Evolutionary conservation across 2,113 vertebrate genomes (phyloP).

Genomic region (Phylloscopus whistleri): DNA sequence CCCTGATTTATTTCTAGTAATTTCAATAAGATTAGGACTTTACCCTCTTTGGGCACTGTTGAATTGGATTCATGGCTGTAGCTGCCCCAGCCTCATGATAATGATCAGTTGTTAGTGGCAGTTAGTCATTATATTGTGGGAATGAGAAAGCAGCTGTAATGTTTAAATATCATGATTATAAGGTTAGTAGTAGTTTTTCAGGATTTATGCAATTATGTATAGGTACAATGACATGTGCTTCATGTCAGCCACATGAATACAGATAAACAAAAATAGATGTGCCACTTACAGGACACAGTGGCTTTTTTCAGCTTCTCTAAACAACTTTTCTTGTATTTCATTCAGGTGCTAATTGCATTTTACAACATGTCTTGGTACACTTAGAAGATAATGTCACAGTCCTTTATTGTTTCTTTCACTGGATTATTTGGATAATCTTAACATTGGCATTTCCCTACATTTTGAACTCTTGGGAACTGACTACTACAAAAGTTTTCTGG

Average conservation of each 20-base stretch:
- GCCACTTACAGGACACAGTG: background rate
- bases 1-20: background rate
- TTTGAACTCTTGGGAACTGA: background rate
- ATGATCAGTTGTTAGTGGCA: slow-evolving; percentile 55
- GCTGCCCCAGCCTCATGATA: slow-evolving; percentile 37
- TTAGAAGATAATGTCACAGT: background rate
- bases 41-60: background rate
- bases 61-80: slow-evolving; percentile 23
- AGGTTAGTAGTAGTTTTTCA: slow-evolving; percentile 49
- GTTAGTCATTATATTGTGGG: slow-evolving; percentile 47
- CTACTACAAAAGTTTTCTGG: background rate
- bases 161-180: slow-evolving; percentile 61
- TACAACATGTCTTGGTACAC: background rate
- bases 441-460: background rate
- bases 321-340: background rate
- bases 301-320: background rate
- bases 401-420: background rate
- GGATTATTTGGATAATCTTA: background rate
- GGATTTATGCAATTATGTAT: slow-evolving; percentile 47
- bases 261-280: slow-evolving; percentile 27
- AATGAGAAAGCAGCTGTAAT: slow-evolving; percentile 54
- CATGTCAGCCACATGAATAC: background rate
- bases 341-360: background rate
- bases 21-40: background rate
- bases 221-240: slow-evolving; percentile 31